Evolutionary conservation across 2,888 invertebrate genomes (phyloP).

Genomic region (Furcula furcula): DNA sequence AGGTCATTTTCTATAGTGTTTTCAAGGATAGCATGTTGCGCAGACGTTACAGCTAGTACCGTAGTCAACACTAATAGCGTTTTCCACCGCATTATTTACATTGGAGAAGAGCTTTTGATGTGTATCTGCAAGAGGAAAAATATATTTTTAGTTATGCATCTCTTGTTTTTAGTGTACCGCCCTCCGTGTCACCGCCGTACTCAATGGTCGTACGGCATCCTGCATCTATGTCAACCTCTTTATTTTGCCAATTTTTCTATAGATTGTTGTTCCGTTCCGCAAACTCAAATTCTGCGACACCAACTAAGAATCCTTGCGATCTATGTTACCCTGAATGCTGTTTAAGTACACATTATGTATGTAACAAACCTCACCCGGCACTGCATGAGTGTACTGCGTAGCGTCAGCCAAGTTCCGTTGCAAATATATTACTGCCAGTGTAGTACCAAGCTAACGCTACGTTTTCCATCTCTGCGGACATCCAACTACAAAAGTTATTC

Average conservation of each 20-base stretch:
- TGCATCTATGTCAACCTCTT: too few relatives aligned
- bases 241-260: too few relatives aligned
- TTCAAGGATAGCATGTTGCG: slow-evolving; percentile 5
- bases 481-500: neutral
- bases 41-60: slow-evolving; percentile 15
- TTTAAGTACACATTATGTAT: too few relatives aligned
- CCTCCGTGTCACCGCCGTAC: too few relatives aligned
- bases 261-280: too few relatives aligned
- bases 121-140: slow-evolving; percentile 20
- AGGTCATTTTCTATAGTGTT: slow-evolving; percentile 4
- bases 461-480: slow-evolving; percentile 1
- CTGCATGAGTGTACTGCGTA: neutral
- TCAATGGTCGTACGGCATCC: too few relatives aligned
- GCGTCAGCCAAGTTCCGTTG: neutral
- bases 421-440: neutral
- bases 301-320: too few relatives aligned
- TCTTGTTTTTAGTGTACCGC: too few relatives aligned
- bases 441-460: neutral
- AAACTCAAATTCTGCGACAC: too few relatives aligned
- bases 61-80: slow-evolving; percentile 21
- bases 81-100: slow-evolving; percentile 37
- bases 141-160: too few relatives aligned
- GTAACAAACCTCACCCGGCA: neutral
- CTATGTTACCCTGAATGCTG: too few relatives aligned
- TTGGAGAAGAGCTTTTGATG: slow-evolving; percentile 5